A percentile compares a stretch with the other conserved stretches of the same genome.
Evolutionary conservation across 1,140 invertebrate species (phyloP).

Genomic region (Solen grandis): DNA sequence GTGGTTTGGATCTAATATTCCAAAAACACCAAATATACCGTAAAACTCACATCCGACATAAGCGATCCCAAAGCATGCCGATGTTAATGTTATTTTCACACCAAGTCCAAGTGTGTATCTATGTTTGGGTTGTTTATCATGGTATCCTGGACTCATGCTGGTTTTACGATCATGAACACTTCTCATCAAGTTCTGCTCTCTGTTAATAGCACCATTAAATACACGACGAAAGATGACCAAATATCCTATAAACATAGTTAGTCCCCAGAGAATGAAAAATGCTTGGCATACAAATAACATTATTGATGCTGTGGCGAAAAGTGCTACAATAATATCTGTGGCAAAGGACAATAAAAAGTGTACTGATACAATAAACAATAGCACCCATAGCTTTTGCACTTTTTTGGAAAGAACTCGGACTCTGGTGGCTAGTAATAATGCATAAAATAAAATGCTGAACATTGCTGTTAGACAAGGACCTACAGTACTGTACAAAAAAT

Average conservation of each 20-base stretch:
- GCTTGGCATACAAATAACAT: conserved; percentile 78
- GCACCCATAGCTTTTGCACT: conserved; percentile 84
- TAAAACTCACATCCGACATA: conserved; percentile 91
- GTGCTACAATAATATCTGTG: conserved; percentile 87
- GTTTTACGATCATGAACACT: conserved; percentile 67
- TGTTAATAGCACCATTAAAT: conserved; percentile 79
- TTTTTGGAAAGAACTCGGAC: conserved; percentile 72
- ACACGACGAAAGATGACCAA: conserved; percentile 88
- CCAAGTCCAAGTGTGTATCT: conserved; percentile 62
- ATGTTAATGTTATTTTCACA: conserved; percentile 91
- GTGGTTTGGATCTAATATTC: conserved; percentile 79
- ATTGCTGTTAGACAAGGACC: conserved; percentile 90
- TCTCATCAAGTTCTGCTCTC: conserved; percentile 67
- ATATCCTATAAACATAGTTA: conserved; percentile 90
- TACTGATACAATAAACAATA: conserved; percentile 88
- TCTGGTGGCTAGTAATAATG: conserved; percentile 88
- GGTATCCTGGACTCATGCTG: conserved; percentile 78
- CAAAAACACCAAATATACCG: conserved; percentile 88
- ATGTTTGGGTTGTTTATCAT: conserved; percentile 66
- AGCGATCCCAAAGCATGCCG: conserved; percentile 90
- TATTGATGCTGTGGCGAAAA: conserved; percentile 49
- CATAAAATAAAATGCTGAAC: conserved; percentile 92
- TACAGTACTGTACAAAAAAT: conserved; percentile 85
- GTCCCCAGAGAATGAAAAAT: conserved; percentile 88
- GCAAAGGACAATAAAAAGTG: conserved; percentile 89